Conservation (phyloP, 2,113 vertebrate species). For the Euleptes europaea region DNA sequence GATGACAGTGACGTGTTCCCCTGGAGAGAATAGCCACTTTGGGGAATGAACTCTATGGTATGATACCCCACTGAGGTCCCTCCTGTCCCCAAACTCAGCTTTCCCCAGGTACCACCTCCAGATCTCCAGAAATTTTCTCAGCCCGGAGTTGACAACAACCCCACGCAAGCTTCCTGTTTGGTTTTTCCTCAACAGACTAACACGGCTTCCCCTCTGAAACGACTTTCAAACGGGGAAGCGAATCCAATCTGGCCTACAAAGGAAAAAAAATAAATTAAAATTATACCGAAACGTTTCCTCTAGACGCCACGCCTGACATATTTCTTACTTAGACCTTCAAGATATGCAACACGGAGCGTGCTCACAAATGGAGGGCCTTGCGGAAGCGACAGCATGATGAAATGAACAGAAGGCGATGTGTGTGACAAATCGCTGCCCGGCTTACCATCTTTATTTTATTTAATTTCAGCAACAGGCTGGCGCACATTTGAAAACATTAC, state of each 20-base stretch:
- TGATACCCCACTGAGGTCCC: too few species aligned
- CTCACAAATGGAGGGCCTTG: slow-evolving; percentile 14
- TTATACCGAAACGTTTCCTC: background rate
- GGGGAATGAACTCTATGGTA: too few species aligned
- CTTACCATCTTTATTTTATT: slow-evolving; percentile 17
- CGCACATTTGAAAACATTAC: background rate
- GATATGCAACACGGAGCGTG: background rate
- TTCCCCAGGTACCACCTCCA: too few species aligned
- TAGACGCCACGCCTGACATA: background rate
- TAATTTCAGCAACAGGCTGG: slow-evolving; percentile 22
- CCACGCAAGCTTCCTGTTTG: too few species aligned
- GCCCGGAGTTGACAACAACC: too few species aligned
- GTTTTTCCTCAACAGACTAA: too few species aligned
- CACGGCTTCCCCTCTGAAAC: too few species aligned
- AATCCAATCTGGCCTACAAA: background rate
- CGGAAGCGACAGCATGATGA: background rate
- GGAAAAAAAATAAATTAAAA: slow-evolving; percentile 13
- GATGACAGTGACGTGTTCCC: too few species aligned
- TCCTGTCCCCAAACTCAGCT: too few species aligned
- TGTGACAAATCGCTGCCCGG: slow-evolving; percentile 22
- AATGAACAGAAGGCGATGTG: background rate
- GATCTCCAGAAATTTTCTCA: too few species aligned
- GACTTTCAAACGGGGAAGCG: background rate
- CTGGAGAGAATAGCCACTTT: too few species aligned
- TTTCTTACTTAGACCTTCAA: slow-evolving; percentile 21